Conservation (phyloP, 1,140 invertebrate genomes). For the Aphidius gifuensis region DNA sequence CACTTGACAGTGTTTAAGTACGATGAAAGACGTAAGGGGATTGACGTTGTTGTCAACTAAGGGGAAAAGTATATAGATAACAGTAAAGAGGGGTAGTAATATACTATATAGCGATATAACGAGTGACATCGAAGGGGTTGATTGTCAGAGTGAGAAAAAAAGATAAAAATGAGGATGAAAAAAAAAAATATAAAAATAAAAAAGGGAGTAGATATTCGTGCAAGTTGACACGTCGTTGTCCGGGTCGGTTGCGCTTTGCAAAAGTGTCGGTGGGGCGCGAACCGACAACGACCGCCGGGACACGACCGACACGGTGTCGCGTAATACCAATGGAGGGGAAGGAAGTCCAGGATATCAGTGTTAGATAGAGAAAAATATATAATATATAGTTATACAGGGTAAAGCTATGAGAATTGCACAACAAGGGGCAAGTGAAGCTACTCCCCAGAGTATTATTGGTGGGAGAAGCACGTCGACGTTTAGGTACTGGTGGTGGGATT, state of each 20-base stretch:
- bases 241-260: slow-evolving; percentile 40
- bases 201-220: slow-evolving; percentile 25
- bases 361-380: not conserved
- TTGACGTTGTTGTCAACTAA: not conserved
- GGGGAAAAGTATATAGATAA: not conserved
- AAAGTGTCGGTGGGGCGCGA: slow-evolving; percentile 45
- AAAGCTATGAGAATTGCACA: not conserved
- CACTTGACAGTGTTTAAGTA: no score
- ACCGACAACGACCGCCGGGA: slow-evolving; percentile 45
- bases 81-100: not conserved
- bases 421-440: not conserved
- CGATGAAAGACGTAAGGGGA: not conserved
- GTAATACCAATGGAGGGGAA: slow-evolving; percentile 26
- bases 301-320: slow-evolving; percentile 36
- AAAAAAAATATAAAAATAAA: not conserved
- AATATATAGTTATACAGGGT: not conserved
- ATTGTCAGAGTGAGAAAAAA: slow-evolving; percentile 2
- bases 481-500: slow-evolving; percentile 24
- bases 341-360: slow-evolving; percentile 21
- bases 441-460: slow-evolving; percentile 28
- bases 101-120: no score
- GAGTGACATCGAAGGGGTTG: slow-evolving; percentile 2
- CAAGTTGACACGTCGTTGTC: slow-evolving; percentile 40
- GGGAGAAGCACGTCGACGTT: slow-evolving; percentile 17
- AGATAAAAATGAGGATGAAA: slow-evolving; percentile 11